These are phyloP conservation scores for Daboia siamensis DNA, from an alignment of 2,113 vertebrate species.

Conservation along the genomic window DNA sequence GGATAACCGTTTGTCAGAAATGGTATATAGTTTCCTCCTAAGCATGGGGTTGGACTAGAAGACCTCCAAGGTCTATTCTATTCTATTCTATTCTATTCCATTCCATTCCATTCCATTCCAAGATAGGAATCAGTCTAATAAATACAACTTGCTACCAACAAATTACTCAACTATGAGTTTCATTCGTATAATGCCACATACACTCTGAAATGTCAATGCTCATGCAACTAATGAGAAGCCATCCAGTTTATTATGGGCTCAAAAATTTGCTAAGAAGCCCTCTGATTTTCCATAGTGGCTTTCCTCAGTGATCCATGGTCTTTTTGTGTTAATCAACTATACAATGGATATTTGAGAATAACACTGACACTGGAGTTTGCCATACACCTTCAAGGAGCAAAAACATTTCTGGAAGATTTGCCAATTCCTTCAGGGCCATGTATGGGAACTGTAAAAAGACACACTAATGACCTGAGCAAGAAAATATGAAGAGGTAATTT, in stretches of 20 bases:
- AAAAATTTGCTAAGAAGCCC: neutral
- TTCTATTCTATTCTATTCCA: no score
- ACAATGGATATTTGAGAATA: neutral
- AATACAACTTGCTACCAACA: neutral
- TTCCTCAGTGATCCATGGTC: neutral
- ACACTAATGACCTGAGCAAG: neutral
- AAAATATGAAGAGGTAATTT: neutral
- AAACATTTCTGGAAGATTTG: neutral
- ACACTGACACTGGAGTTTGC: no score
- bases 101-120: neutral
- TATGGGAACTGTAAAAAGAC: neutral
- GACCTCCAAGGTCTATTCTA: no score
- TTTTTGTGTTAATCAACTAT: neutral
- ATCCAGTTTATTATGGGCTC: neutral
- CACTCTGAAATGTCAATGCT: neutral
- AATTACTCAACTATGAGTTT: neutral
- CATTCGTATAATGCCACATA: rapidly evolving
- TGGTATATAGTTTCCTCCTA: no score
- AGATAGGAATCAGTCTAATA: neutral
- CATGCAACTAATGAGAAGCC: neutral
- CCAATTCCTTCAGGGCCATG: neutral
- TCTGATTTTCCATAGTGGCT: neutral
- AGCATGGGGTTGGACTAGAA: no score
- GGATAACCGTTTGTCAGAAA: no score
- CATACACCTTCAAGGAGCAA: neutral